phyloP scores from a whole-genome alignment of 2,113 vertebrate species.

The Alces alces region DNA sequence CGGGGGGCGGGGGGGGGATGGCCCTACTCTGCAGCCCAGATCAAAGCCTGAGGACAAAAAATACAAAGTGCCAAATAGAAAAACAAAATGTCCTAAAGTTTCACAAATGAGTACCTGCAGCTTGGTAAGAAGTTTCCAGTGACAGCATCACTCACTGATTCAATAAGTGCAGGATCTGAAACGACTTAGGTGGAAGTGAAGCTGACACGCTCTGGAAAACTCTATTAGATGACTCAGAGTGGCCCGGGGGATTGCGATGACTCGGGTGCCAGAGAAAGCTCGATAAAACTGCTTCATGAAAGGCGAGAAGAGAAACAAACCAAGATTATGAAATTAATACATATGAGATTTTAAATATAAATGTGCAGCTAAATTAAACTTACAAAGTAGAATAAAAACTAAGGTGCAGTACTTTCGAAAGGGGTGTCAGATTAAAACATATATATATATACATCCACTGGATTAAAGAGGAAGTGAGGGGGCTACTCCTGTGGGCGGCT shows the following conservation, averaged over 20 bases:
- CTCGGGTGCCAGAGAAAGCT: neutral
- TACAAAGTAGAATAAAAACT: neutral
- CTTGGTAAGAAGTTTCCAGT: neutral
- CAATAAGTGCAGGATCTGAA: neutral
- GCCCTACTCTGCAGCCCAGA: neutral
- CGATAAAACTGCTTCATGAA: neutral
- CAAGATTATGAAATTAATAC: neutral
- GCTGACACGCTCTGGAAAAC: slow-evolving; percentile 31
- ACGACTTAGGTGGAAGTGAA: neutral
- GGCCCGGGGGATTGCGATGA: neutral
- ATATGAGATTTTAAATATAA: slow-evolving; percentile 58
- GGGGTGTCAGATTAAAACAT: neutral
- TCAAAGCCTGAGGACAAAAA: neutral
- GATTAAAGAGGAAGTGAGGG: neutral
- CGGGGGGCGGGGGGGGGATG: accelerated
- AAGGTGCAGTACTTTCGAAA: neutral
- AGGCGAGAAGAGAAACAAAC: neutral
- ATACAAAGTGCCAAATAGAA: neutral
- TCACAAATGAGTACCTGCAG: neutral
- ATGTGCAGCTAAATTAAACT: slow-evolving; percentile 37
- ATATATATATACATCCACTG: neutral
- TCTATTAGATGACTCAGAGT: slow-evolving; percentile 41
- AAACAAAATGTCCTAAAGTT: neutral
- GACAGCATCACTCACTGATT: neutral
- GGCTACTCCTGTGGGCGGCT: neutral